Evolutionary conservation across 2,888 invertebrate species (phyloP).

Genomic region (Esperia sulphurella): DNA sequence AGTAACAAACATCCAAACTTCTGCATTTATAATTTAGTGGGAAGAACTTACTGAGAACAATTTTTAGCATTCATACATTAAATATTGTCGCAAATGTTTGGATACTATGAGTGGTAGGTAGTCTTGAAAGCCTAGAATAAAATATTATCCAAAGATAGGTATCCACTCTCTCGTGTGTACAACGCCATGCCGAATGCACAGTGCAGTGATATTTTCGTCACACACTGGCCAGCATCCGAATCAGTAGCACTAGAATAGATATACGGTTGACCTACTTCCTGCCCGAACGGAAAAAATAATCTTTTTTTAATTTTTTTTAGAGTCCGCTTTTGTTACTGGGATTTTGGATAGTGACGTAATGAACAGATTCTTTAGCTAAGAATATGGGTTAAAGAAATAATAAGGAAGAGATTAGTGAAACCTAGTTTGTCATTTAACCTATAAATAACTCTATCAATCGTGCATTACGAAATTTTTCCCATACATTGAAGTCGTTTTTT

Average conservation of each 20-base stretch:
- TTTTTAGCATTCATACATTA: too few species aligned
- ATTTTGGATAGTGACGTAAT: not conserved
- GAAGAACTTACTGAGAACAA: too few species aligned
- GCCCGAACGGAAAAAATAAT: conserved; percentile 28
- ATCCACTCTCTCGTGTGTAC: conserved; percentile 30
- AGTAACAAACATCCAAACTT: too few species aligned
- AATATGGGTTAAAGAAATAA: not conserved
- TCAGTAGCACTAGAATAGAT: conserved; percentile 62
- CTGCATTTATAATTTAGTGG: too few species aligned
- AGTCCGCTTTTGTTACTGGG: conserved; percentile 21
- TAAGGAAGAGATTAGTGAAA: not conserved
- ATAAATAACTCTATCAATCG: not conserved
- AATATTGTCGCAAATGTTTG: too few species aligned
- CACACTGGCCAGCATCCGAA: conserved; percentile 55
- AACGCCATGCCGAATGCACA: conserved; percentile 45
- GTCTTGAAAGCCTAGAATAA: too few species aligned
- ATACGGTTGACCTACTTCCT: conserved; percentile 62
- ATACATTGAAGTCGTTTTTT: too few species aligned
- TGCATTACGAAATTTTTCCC: too few species aligned
- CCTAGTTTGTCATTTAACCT: not conserved
- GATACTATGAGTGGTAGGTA: too few species aligned
- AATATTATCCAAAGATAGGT: conserved; percentile 1
- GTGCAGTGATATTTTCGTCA: conserved; percentile 69
- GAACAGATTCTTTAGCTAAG: not conserved
- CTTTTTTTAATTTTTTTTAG: conserved; percentile 19